These are phyloP conservation scores for Circaetus cinerascens DNA, from an alignment of 2,113 vertebrate species.

Conservation along the genomic window DNA sequence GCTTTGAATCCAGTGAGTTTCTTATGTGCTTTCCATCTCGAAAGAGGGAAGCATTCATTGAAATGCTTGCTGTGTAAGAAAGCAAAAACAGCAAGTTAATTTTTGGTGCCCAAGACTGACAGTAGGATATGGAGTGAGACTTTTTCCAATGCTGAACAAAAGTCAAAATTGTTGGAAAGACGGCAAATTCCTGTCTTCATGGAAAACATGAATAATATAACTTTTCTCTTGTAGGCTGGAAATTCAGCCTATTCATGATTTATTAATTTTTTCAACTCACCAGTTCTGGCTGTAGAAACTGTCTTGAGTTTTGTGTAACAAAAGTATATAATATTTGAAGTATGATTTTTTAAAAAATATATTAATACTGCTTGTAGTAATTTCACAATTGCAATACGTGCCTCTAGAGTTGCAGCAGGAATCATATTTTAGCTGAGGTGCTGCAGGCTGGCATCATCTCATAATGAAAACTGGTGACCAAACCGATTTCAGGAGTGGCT, in stretches of 20 bases:
- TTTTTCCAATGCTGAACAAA: neutral
- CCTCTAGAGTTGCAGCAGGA: neutral
- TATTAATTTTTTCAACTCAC: neutral
- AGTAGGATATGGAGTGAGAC: neutral
- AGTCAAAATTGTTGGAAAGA: neutral
- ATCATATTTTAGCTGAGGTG: neutral
- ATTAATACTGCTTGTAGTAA: neutral
- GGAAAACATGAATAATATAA: neutral
- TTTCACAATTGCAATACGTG: neutral
- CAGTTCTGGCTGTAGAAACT: neutral
- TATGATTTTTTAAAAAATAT: rapidly evolving
- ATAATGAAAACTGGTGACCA: neutral
- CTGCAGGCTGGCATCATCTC: neutral
- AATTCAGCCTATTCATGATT: neutral
- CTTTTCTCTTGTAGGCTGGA: neutral
- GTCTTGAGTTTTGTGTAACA: neutral
- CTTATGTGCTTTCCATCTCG: neutral
- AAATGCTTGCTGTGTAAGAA: neutral
- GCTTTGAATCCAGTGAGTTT: neutral
- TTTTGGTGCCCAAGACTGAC: neutral
- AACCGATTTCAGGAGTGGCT: neutral
- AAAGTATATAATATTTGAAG: neutral
- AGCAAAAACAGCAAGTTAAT: neutral
- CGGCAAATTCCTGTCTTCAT: neutral
- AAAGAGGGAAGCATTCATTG: neutral